Percentiles rank a stretch among this genome's conserved stretches.
Conservation (phyloP, 2,888 invertebrate genomes). For the Clitarchus hookeri region DNA sequence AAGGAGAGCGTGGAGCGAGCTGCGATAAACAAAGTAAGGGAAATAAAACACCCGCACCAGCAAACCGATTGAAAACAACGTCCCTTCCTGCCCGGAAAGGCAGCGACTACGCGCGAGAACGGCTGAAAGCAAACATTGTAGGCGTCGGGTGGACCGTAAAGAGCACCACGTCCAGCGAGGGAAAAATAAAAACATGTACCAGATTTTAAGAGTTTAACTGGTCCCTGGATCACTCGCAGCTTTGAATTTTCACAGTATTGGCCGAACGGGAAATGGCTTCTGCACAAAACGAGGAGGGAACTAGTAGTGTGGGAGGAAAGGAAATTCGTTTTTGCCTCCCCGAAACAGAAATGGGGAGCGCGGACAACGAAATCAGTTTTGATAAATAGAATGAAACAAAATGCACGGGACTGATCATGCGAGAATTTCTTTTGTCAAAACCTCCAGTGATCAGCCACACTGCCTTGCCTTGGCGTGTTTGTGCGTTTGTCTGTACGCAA, state of each 20-base stretch:
- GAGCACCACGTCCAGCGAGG: not conserved
- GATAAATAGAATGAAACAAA: too few species aligned
- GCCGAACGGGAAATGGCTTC: not conserved
- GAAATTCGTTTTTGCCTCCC: too few species aligned
- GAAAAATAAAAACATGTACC: not conserved
- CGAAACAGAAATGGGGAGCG: too few species aligned
- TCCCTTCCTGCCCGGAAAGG: not conserved
- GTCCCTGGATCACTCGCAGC: not conserved
- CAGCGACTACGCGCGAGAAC: not conserved
- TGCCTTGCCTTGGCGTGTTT: too few species aligned
- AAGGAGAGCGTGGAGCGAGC: constrained; percentile 26
- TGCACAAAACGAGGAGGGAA: not conserved
- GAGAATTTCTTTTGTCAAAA: too few species aligned
- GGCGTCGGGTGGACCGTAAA: not conserved
- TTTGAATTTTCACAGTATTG: too few species aligned
- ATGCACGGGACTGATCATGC: too few species aligned
- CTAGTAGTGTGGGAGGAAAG: not conserved
- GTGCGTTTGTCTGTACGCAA: too few species aligned
- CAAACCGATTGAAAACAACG: constrained; percentile 1
- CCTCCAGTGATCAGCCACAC: too few species aligned
- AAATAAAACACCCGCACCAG: constrained; percentile 2
- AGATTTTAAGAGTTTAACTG: not conserved
- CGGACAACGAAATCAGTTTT: too few species aligned
- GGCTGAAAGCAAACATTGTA: constrained; percentile 7
- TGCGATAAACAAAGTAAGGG: constrained; percentile 18